These are phyloP conservation scores for Chloroclystis v-ata DNA, from an alignment of 2,888 invertebrate species.

Conservation along the genomic window DNA sequence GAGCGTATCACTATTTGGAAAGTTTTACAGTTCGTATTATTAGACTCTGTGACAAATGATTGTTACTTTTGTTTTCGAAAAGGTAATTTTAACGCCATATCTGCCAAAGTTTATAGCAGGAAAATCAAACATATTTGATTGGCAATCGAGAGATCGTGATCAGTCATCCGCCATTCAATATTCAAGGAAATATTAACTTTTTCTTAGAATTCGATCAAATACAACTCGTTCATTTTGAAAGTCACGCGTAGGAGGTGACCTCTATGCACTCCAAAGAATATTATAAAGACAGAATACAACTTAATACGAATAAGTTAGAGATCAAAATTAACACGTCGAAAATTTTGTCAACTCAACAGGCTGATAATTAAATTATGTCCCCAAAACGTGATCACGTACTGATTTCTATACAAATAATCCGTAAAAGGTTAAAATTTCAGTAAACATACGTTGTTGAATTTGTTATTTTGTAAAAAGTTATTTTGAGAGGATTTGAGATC, in stretches of 20 bases:
- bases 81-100: no score
- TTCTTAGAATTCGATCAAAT: slow-evolving; percentile 1
- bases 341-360: slow-evolving; percentile 15
- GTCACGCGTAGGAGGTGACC: slow-evolving; percentile 9
- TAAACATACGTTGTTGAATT: not conserved
- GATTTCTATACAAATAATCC: not conserved
- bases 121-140: no score
- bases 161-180: not conserved
- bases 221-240: slow-evolving; percentile 5
- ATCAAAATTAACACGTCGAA: slow-evolving; percentile 19
- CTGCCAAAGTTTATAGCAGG: no score
- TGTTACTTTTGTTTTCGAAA: no score
- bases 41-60: not conserved
- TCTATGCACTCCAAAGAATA: not conserved
- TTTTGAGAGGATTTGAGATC: slow-evolving; percentile 15
- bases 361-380: slow-evolving; percentile 14
- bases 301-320: slow-evolving; percentile 1
- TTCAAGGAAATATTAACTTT: not conserved
- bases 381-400: not conserved
- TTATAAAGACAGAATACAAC: not conserved
- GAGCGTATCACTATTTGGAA: slow-evolving; percentile 34
- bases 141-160: no score
- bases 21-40: slow-evolving; percentile 24
- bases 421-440: not conserved
- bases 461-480: no score